Percentiles rank a stretch among this genome's conserved stretches.
phyloP scores from a whole-genome alignment of 2,888 invertebrate genomes.

The Synanthedon andrenaeformis region DNA sequence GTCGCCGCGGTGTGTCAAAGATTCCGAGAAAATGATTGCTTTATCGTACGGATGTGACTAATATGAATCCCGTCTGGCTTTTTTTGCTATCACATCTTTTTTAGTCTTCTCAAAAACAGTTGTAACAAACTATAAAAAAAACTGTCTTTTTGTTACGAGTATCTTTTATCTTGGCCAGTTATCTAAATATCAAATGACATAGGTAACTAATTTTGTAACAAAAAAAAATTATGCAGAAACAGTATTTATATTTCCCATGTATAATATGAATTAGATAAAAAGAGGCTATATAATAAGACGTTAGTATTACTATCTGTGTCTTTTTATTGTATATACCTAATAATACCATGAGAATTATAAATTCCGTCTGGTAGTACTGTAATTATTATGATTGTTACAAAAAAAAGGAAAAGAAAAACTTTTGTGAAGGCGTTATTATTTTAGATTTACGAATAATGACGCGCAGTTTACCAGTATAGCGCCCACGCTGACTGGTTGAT shows the following conservation, averaged over 20 bases:
- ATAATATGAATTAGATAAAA: too few species aligned
- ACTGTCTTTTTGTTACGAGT: background rate
- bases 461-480: constrained; percentile 2
- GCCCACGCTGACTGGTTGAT: constrained; percentile 4
- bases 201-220: too few species aligned
- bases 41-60: constrained; percentile 22
- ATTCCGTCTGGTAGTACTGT: background rate
- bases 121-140: background rate
- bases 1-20: constrained; percentile 14
- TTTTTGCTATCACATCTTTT: constrained; percentile 1
- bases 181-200: too few species aligned
- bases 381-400: constrained; percentile 5
- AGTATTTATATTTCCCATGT: too few species aligned
- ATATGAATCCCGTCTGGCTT: constrained; percentile 4
- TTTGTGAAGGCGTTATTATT: constrained; percentile 6
- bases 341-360: too few species aligned
- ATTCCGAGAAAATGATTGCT: constrained; percentile 32
- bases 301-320: too few species aligned
- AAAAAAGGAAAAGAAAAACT: constrained; percentile 4
- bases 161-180: too few species aligned
- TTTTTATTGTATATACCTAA: too few species aligned
- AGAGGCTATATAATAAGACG: too few species aligned
- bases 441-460: constrained; percentile 8
- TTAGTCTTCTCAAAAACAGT: background rate
- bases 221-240: too few species aligned